Evolutionary conservation across 2,113 vertebrate genomes (phyloP).

Genomic region (Sula dactylatra): DNA sequence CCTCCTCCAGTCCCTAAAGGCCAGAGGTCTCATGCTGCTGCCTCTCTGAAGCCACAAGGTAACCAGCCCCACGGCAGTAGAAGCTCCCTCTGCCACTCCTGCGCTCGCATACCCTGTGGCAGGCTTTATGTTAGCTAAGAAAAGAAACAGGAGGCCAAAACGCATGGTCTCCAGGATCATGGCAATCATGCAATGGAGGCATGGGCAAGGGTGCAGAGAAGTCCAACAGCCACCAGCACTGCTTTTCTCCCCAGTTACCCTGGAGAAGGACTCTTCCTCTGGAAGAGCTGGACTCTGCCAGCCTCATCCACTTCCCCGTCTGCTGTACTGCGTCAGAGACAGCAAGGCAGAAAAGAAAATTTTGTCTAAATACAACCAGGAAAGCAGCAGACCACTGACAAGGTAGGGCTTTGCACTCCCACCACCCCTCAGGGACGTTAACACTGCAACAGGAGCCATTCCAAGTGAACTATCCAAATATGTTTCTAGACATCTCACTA

Average conservation of each 20-base stretch:
- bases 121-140: not conserved
- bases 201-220: not conserved
- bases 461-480: not conserved
- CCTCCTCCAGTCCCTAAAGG: not conserved
- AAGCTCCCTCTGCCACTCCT: not conserved
- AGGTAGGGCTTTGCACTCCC: not conserved
- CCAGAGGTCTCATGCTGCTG: not conserved
- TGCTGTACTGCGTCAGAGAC: not conserved
- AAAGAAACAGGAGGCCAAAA: not conserved
- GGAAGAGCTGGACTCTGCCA: not conserved
- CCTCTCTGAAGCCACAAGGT: not conserved
- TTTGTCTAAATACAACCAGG: not conserved
- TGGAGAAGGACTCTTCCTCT: not conserved
- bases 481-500: not conserved
- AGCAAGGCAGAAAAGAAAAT: not conserved
- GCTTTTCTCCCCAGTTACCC: not conserved
- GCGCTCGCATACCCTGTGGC: fast-evolving
- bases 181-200: fast-evolving
- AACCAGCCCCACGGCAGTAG: not conserved
- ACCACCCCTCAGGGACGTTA: not conserved
- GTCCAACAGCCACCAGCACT: not conserved
- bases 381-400: not conserved
- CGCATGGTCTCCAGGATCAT: not conserved
- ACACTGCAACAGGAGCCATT: not conserved
- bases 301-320: not conserved